phyloP scores from a whole-genome alignment of 2,113 vertebrate species.

The Nycticorax nycticorax region DNA sequence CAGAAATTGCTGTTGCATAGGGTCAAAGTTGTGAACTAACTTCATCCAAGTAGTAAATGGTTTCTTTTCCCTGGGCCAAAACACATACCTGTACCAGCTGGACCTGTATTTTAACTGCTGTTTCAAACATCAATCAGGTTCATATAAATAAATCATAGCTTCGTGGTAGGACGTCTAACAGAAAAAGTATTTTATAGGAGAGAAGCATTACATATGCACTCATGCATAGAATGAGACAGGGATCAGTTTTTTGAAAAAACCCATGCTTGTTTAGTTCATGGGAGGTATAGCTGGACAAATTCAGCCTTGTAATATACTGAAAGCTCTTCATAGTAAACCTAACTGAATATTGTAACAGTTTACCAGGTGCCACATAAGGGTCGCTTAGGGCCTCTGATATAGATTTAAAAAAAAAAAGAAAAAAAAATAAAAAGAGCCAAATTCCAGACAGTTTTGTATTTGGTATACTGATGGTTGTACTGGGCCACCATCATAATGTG shows the following conservation, averaged over 20 bases:
- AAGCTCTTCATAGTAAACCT: not conserved
- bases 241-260: not conserved
- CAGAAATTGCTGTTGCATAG: not conserved
- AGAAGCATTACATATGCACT: not conserved
- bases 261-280: fast-evolving
- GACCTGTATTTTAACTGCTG: not conserved
- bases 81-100: not conserved
- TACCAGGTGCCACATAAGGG: not conserved
- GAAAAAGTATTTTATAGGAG: not conserved
- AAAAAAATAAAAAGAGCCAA: not conserved
- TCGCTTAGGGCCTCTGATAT: not conserved
- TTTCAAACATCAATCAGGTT: not conserved
- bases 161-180: not conserved
- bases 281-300: not conserved
- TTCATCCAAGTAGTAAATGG: not conserved
- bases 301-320: not conserved
- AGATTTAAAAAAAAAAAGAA: not conserved
- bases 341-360: not conserved
- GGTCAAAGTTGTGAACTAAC: not conserved
- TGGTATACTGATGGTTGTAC: not conserved
- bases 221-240: not conserved
- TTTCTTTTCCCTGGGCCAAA: not conserved
- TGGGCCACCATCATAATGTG: not conserved
- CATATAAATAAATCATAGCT: not conserved
- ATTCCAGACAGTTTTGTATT: not conserved